A percentile compares a stretch with the other conserved stretches of the same genome.
These are phyloP conservation scores for Stenotaenia linearis DNA, from an alignment of 2,888 invertebrate genomes.

Conservation along the genomic window DNA sequence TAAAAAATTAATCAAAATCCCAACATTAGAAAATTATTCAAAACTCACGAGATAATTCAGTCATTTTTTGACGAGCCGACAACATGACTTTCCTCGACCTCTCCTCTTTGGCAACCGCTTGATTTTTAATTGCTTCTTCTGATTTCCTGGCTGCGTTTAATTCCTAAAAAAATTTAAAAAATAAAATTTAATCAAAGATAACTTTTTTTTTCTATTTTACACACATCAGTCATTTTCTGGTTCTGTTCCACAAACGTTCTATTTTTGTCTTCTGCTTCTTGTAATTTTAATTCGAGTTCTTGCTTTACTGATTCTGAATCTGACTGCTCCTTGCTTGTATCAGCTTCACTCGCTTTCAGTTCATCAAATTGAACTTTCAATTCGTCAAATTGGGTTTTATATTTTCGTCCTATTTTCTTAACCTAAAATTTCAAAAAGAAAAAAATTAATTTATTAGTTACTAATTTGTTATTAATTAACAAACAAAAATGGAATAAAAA, in stretches of 20 bases:
- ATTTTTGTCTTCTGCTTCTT: conserved; percentile 47
- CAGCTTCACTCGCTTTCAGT: conserved; percentile 48
- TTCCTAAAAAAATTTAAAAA: conserved; percentile 26
- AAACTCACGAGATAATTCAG: conserved; percentile 54
- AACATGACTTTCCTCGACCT: conserved; percentile 37
- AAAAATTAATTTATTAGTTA: no score
- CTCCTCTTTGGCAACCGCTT: conserved; percentile 39
- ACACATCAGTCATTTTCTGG: conserved; percentile 36
- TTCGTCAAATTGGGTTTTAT: conserved; percentile 54
- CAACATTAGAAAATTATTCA: neutral
- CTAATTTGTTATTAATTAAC: no score
- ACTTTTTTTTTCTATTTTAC: conserved; percentile 19
- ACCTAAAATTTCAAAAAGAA: no score
- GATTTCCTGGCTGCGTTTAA: neutral
- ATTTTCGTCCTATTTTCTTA: conserved; percentile 87
- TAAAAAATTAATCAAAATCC: neutral
- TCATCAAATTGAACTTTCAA: conserved; percentile 36
- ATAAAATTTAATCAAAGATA: neutral
- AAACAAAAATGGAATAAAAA: no score
- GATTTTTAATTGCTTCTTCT: conserved; percentile 34
- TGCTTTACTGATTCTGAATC: conserved; percentile 36
- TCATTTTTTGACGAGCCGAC: conserved; percentile 61
- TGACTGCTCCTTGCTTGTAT: conserved; percentile 43
- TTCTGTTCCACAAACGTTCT: conserved; percentile 36
- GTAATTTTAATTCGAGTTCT: conserved; percentile 50